phyloP scores from a whole-genome alignment of 2,888 invertebrate species.

The Hypomecis atomaria region DNA sequence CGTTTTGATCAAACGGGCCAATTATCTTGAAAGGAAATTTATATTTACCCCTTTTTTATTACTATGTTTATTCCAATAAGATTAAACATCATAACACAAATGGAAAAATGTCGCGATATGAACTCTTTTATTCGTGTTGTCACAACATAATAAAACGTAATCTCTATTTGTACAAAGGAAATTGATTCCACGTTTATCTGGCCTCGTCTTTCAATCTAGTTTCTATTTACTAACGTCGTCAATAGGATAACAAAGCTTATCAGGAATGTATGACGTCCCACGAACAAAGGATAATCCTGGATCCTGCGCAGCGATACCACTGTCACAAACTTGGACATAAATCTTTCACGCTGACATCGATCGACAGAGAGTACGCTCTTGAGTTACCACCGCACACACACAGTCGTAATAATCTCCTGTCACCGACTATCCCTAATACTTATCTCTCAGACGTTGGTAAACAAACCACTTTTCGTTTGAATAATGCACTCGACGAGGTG shows the following conservation, averaged over 20 bases:
- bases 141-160: constrained; percentile 19
- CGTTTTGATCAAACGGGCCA: constrained; percentile 71
- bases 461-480: constrained; percentile 81
- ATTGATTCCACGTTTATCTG: constrained; percentile 27
- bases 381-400: constrained; percentile 59
- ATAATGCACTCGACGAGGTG: constrained; percentile 78
- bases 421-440: constrained; percentile 57
- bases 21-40: constrained; percentile 43
- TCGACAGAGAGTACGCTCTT: constrained; percentile 65
- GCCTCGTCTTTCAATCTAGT: constrained; percentile 31
- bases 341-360: constrained; percentile 75
- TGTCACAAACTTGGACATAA: constrained; percentile 78
- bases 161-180: constrained; percentile 26
- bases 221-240: constrained; percentile 48
- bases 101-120: background rate
- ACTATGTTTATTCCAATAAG: background rate
- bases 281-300: constrained; percentile 78
- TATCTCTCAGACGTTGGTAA: constrained; percentile 72
- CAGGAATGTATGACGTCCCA: constrained; percentile 68
- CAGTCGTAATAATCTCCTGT: constrained; percentile 60
- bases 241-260: constrained; percentile 63
- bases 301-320: constrained; percentile 66
- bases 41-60: constrained; percentile 1
- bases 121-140: constrained; percentile 9
- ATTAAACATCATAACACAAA: constrained; percentile 1